Evolutionary conservation across 2,113 vertebrate species (phyloP), one percentile per base, ranked within the genome.

Genomic region (Anseranas semipalmata): DNA sequence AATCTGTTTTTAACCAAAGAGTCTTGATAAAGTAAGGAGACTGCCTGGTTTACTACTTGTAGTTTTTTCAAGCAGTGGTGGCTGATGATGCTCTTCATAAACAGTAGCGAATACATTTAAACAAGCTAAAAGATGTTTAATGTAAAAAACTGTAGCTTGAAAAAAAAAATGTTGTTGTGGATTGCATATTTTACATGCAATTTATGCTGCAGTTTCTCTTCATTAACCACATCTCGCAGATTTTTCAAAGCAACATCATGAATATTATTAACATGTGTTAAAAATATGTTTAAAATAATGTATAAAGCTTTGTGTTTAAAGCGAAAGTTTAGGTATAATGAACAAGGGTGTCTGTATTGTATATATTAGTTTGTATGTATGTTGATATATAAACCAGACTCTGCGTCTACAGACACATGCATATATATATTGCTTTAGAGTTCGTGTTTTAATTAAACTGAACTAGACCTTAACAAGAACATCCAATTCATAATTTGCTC

Each of bases 181-280:
- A 95, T 95, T 94, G 95, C 93, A 96, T 97, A 97, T 98, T 98
- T 98, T 98, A 96, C 83, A 94, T 98, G 96, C 94, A 98, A 98
- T 97, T 98, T 98, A 98, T 97, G 90, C 96, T 96, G 95, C 91
- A 97, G 97, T 98, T 98, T 98, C 97, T 98, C 97, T 98, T 98
- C 97, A 98, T 98, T 98, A 98, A 97, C 95, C 97, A 97, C 96
- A 98, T 98, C 96, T 97, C 80, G 4, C 91, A 97, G 96, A 97
- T 97, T 98, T 98, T 97, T 98, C 97, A 97, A 95, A 97, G 94
- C 81, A 93, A 88, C 88, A 74, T 90, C 93, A 91, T 97, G 96
- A 97, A 98, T 98, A 97, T 97, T 97, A 98, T 98, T 98, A 98
- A 97, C 97, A 98, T 98, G 96, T 97, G 97, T 92, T 98, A 97